These are phyloP conservation scores for Zaprionus davidi DNA, from an alignment of 1,140 invertebrate species.

Conservation along the genomic window DNA sequence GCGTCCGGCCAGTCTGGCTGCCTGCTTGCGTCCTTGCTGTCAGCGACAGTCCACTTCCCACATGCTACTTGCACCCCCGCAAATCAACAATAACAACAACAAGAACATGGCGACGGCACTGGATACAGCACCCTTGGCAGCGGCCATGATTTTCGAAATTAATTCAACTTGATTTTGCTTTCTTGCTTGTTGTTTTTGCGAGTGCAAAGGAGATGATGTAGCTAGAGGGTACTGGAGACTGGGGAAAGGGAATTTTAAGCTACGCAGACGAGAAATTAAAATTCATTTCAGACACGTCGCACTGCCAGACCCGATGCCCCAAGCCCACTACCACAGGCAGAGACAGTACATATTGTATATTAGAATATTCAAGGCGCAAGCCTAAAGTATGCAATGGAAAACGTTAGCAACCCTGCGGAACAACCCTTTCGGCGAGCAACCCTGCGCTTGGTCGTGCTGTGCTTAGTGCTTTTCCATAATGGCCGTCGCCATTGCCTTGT, in stretches of 20 bases:
- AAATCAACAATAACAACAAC: not conserved
- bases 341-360: slow-evolving; percentile 42
- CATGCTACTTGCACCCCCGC: not conserved
- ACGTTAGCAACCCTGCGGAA: slow-evolving; percentile 51
- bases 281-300: slow-evolving; percentile 69
- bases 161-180: slow-evolving; percentile 83
- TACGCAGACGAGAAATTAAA: slow-evolving; percentile 81
- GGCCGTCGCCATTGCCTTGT: slow-evolving; percentile 50
- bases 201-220: slow-evolving; percentile 20
- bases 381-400: slow-evolving; percentile 74
- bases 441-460: not conserved
- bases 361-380: slow-evolving; percentile 80
- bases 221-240: slow-evolving; percentile 4
- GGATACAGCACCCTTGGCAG: slow-evolving; percentile 44
- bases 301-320: not conserved
- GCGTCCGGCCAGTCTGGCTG: slow-evolving; percentile 14
- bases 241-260: not conserved
- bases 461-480: slow-evolving; percentile 62
- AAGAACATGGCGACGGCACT: slow-evolving; percentile 38
- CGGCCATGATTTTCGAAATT: slow-evolving; percentile 83
- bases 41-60: slow-evolving; percentile 52
- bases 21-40: slow-evolving; percentile 63
- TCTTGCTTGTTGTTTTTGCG: slow-evolving; percentile 74
- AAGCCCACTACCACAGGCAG: not conserved
- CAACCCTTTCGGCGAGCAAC: slow-evolving; percentile 13